Percentiles rank a stretch among this genome's conserved stretches.
phyloP scores from a whole-genome alignment of 2,888 invertebrate genomes.

The Caradrina kadenii region DNA sequence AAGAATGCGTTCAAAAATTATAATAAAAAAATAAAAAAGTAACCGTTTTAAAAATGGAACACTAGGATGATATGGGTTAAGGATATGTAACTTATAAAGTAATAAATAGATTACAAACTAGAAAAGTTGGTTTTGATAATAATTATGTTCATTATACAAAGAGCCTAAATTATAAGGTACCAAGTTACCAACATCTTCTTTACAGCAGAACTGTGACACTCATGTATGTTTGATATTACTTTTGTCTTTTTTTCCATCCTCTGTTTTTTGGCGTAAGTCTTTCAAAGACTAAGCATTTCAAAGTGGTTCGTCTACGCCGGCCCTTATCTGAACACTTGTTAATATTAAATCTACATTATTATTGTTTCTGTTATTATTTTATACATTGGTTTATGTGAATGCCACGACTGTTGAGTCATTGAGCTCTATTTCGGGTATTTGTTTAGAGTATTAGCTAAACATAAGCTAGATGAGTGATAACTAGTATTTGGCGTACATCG shows the following conservation, averaged over 20 bases:
- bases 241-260: neutral
- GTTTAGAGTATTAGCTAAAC: constrained; percentile 38
- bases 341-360: constrained; percentile 49
- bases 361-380: constrained; percentile 56
- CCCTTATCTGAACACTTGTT: constrained; percentile 55
- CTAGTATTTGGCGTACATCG: constrained; percentile 22
- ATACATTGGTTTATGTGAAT: constrained; percentile 54
- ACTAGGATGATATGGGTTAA: no score
- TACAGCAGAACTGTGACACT: no score
- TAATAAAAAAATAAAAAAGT: no score
- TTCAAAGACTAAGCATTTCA: neutral
- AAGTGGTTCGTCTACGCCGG: constrained; percentile 21
- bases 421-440: constrained; percentile 38
- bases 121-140: no score
- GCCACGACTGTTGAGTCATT: constrained; percentile 61
- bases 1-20: no score
- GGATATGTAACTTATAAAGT: no score
- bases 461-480: constrained; percentile 28
- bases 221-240: neutral
- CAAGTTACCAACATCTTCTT: no score
- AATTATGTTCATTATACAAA: no score
- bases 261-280: neutral
- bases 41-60: no score
- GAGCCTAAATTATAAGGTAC: no score
- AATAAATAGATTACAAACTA: no score